Base-by-base conservation (phyloP, 2,113 vertebrate genomes). In the Ameiurus melas region DNA sequence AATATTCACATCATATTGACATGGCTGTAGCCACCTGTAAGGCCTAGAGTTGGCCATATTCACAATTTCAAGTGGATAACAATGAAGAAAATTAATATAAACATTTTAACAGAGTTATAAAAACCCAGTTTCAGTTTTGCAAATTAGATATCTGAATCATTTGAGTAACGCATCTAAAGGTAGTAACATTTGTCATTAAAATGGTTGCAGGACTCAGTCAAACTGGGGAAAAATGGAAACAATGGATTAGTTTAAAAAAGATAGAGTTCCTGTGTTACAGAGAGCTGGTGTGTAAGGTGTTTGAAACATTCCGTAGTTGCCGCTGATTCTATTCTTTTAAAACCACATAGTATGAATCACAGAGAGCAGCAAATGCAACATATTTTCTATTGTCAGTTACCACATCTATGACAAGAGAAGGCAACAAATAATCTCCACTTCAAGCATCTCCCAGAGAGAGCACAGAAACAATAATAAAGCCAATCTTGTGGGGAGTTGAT, bases 301-400 rank as follows among this genome's bases (percentile, higher is more conserved):
- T 62, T 70, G 43, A 64, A 64, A 3, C 12, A 36, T 83, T 62
- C 78, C 84, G 68, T 43, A 85, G 85, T 75, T 62, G 64, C 53
- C 43, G 53, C 81, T 86, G 58, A 78, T 83, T 88, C 33, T 70
- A 84, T 58, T 84, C n/a, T 86, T 84, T 88, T 57, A 82, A 51
- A 88, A 86, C 81, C 78, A 78, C 60, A 7, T 81, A 20, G 13
- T 80, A n/a, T n/a, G 84, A 84, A 80, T 89, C 87, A 87, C 78
- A 81, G 64, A 71, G 64, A 81, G 53, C 87, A 81, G 62, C 43
- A 84, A 47, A 78, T 83, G 66, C 77, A 86, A 70, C 80, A 86
- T 86, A 84, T 86, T 87, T 80, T 79, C 57, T 71, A 39, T 84
- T 85, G 90, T 90, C 73, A 86, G 85, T 53, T 86, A 73, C 70